Evolutionary conservation across 2,797 vertebrate species (phyloP).

Genomic region (Coilia nasus): DNA sequence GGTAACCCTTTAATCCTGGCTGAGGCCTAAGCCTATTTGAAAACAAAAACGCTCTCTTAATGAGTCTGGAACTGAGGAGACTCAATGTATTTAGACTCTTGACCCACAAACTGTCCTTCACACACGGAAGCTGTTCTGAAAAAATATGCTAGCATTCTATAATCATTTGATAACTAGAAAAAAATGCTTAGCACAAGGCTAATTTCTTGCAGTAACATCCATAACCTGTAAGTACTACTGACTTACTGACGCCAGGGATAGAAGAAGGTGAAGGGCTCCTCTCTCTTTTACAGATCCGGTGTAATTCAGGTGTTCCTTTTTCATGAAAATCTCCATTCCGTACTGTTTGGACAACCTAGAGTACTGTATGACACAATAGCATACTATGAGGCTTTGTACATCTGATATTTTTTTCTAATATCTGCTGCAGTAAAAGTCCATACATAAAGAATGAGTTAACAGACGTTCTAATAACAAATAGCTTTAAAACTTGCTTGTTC

Average conservation of each 20-base stretch:
- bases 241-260: constrained; percentile 82
- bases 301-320: constrained; percentile 91
- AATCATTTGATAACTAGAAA: no score
- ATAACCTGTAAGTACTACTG: not conserved
- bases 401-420: no score
- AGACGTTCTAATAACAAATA: not conserved
- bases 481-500: not conserved
- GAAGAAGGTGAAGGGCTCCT: constrained; percentile 83
- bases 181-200: no score
- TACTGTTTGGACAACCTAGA: constrained; percentile 90
- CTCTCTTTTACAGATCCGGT: constrained; percentile 90
- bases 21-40: not conserved
- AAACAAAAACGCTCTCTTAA: not conserved
- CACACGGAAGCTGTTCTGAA: not conserved
- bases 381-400: not conserved
- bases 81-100: not conserved
- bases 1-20: not conserved
- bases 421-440: no score
- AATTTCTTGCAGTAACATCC: no score
- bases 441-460: not conserved
- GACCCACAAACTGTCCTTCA: not conserved
- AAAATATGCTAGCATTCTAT: not conserved
- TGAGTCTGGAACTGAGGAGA: not conserved
- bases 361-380: constrained; percentile 71
- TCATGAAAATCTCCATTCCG: constrained; percentile 88